A percentile compares a stretch with the other conserved stretches of the same genome.
phyloP scores from a whole-genome alignment of 1,140 invertebrate genomes.

The Littorina saxatilis region DNA sequence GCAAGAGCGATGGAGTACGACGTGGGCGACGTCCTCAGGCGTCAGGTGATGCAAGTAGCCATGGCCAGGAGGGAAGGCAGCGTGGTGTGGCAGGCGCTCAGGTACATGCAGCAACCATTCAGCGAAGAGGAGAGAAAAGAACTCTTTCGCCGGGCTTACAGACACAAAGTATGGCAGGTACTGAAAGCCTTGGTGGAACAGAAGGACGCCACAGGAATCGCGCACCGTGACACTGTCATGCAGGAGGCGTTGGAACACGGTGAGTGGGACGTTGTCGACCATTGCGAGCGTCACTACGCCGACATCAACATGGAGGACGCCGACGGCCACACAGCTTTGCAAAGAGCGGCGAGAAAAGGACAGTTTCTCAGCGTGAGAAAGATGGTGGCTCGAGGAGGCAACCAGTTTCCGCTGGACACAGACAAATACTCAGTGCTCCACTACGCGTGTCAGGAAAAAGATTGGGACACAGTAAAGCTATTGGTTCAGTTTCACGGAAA shows the following conservation, averaged over 20 bases:
- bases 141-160: neutral
- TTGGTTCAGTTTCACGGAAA: neutral
- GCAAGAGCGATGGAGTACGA: conserved; percentile 13
- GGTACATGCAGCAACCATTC: neutral
- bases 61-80: neutral
- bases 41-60: neutral
- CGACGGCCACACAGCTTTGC: neutral
- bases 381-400: neutral
- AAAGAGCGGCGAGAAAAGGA: neutral
- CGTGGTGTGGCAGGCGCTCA: neutral
- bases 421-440: neutral
- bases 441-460: neutral
- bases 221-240: neutral
- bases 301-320: conserved; percentile 20
- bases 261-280: conserved; percentile 5
- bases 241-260: neutral
- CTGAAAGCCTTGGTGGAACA: neutral
- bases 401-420: neutral
- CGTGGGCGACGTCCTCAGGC: neutral
- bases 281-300: neutral
- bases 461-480: neutral
- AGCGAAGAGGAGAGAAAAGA: neutral
- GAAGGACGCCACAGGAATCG: neutral
- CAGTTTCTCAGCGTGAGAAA: neutral
- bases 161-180: neutral